Percentiles rank a stretch among this genome's conserved stretches.
Conservation (phyloP, 2,888 invertebrate genomes). For the Sinodicranocentrus sp. region DNA sequence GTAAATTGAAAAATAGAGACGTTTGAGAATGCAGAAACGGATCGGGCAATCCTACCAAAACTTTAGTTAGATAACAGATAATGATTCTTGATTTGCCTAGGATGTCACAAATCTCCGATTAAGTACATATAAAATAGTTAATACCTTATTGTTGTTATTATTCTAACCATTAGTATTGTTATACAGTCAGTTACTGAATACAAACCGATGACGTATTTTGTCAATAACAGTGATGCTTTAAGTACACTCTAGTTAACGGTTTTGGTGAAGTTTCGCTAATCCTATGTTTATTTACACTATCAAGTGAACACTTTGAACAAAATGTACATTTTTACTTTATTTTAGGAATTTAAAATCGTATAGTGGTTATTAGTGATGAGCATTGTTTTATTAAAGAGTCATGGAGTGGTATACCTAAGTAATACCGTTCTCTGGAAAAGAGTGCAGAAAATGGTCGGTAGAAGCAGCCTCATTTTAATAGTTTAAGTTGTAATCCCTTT, state of each 20-base stretch:
- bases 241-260: conserved; percentile 53
- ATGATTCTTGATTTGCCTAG: conserved; percentile 32
- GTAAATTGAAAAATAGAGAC: too few species aligned
- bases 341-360: neutral
- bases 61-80: conserved; percentile 11
- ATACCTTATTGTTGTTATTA: conserved; percentile 3
- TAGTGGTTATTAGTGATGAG: neutral
- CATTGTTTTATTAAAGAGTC: neutral
- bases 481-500: neutral
- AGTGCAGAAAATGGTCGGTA: too few species aligned
- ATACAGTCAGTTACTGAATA: neutral
- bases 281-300: too few species aligned
- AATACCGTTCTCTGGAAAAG: neutral
- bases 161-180: neutral
- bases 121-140: neutral
- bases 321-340: neutral
- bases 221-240: conserved; percentile 61
- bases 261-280: too few species aligned
- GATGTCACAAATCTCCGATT: conserved; percentile 25
- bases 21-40: neutral
- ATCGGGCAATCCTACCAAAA: conserved; percentile 51
- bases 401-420: neutral
- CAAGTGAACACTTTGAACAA: too few species aligned
- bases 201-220: conserved; percentile 1
- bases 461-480: too few species aligned